Evolutionary conservation across 2,888 invertebrate species (phyloP).

Genomic region (Caenorhabditis uteleia): DNA sequence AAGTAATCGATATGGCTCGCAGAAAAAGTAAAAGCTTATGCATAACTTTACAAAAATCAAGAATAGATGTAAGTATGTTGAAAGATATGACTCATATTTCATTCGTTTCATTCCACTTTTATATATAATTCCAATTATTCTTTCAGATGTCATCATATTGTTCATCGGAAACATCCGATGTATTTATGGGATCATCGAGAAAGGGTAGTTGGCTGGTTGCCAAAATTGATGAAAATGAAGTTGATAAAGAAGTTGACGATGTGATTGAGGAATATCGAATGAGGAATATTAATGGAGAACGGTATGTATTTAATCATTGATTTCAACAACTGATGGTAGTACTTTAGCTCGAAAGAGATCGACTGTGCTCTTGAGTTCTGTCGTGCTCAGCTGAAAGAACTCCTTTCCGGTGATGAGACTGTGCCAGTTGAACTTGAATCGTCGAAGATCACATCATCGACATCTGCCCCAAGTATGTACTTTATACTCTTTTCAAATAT

Average conservation of each 20-base stretch:
- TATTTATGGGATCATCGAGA: slow-evolving; percentile 6
- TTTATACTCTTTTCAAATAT: background rate
- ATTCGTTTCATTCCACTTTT: too few relatives aligned
- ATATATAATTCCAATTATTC: too few relatives aligned
- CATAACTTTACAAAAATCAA: too few relatives aligned
- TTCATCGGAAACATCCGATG: slow-evolving; percentile 12
- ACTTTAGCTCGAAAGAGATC: slow-evolving; percentile 23
- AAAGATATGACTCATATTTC: too few relatives aligned
- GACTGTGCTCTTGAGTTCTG: slow-evolving; percentile 35
- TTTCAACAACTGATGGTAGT: background rate
- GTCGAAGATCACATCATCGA: background rate
- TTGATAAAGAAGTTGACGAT: slow-evolving; percentile 28
- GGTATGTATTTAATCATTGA: slow-evolving; percentile 5
- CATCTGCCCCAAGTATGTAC: slow-evolving; percentile 15
- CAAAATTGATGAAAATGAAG: slow-evolving; percentile 33
- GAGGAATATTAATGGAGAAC: background rate
- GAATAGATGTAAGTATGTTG: too few relatives aligned
- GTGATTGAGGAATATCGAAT: slow-evolving; percentile 26
- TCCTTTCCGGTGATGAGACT: slow-evolving; percentile 19
- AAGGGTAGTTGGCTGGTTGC: slow-evolving; percentile 28
- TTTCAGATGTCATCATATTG: slow-evolving; percentile 18
- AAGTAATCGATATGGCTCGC: too few relatives aligned
- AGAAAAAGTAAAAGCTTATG: too few relatives aligned
- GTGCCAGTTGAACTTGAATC: background rate
- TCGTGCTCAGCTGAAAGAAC: slow-evolving; percentile 34